Percentiles rank a stretch among this genome's conserved stretches.
phyloP scores from a whole-genome alignment of 1,140 invertebrate species.

The Epicauta chinensis region DNA sequence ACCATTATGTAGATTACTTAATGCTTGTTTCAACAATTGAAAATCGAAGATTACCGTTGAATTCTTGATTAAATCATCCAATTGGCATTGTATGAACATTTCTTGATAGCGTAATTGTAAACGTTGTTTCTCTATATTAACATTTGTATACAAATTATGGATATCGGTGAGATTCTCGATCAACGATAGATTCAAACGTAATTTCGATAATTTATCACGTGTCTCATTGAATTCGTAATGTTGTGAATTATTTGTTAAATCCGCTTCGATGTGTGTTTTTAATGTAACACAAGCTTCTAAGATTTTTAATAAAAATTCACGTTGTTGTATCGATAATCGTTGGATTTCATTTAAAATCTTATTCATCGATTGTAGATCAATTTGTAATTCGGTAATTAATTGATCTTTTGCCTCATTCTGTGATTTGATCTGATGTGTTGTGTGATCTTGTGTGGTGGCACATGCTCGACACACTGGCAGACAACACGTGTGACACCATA shows the following conservation, averaged over 20 bases:
- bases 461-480: constrained; percentile 60
- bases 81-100: constrained; percentile 63
- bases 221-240: constrained; percentile 59
- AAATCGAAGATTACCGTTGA: constrained; percentile 60
- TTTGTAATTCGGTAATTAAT: constrained; percentile 55
- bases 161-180: constrained; percentile 52
- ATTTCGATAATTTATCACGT: constrained; percentile 55
- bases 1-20: constrained; percentile 53
- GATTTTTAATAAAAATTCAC: constrained; percentile 65
- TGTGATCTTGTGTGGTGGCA: constrained; percentile 56
- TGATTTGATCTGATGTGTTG: constrained; percentile 59
- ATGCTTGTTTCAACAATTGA: constrained; percentile 55
- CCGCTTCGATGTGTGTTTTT: constrained; percentile 65
- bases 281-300: constrained; percentile 64
- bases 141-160: constrained; percentile 49
- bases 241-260: constrained; percentile 59
- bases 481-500: constrained; percentile 67
- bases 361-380: constrained; percentile 44
- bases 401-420: constrained; percentile 61
- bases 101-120: constrained; percentile 62
- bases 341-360: constrained; percentile 57
- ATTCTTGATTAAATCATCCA: constrained; percentile 63
- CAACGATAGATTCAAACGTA: constrained; percentile 51
- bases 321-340: constrained; percentile 58
- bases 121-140: constrained; percentile 56